Base-by-base conservation (phyloP, 1,140 invertebrate genomes). In the Oreohelix idahoensis region DNA sequence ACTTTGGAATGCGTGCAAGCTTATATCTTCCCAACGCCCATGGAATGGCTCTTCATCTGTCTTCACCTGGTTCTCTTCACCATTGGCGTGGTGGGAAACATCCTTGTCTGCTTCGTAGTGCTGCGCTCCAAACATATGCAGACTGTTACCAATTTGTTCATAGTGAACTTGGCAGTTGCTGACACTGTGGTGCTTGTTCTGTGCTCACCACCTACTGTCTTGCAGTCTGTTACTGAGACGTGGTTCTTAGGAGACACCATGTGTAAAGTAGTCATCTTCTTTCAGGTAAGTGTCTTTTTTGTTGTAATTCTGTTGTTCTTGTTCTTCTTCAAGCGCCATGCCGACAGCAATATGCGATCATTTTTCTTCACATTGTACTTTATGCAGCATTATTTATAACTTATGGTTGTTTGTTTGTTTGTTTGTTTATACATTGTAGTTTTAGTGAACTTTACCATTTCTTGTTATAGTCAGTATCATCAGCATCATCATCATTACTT, bases 61-160 rank as follows among this genome's bases (percentile, higher is more conserved):
- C 93, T 95, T 49, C 95, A 96, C 88, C 90, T 93, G 17, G 80
- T 95, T 10, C 95, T 97, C 0, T 97, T 97, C 87, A 84, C 95
- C 0, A 92, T 96, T 35, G 96, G 96, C 1, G 93, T 97, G 26
- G 91, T 97, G 23, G 97, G 97, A 0, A 98, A 98, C 91, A 94
- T 95, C 11, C 93, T 98, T 20, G 97, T 98, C 0, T 96, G 97
- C 89, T 94, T 96, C 20, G 97, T 97, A 0, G 96, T 98, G 0
- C 96, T 96, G 85, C 93, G 96, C 36, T 97, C 97, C 89, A 95
- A 95, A 45, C 94, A 95, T 0, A 97, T 98, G 96, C 94, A 96
- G 70, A 97, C 96, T 89, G 96, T 97, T 13, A 98, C 97, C 1
- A 98, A 98, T 92, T 96, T 96, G 89, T 97, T 98, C 92, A 97